A percentile compares a stretch with the other conserved stretches of the same genome.
Evolutionary conservation across 2,113 vertebrate species (phyloP).

Genomic region (Passer montanus): DNA sequence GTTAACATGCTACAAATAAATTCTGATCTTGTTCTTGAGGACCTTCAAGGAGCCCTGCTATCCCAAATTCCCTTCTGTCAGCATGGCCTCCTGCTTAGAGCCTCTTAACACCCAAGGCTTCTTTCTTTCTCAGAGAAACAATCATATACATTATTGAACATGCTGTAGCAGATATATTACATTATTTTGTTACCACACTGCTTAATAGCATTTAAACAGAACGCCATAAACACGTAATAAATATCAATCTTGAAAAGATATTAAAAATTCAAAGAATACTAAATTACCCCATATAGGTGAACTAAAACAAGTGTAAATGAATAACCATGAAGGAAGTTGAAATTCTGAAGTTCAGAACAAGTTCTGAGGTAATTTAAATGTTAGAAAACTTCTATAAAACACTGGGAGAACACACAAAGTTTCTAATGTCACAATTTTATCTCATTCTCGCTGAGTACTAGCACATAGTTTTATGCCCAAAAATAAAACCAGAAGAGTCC

Average conservation of each 20-base stretch:
- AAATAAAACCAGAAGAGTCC: neutral
- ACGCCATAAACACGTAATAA: neutral
- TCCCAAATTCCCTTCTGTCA: neutral
- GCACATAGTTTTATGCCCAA: neutral
- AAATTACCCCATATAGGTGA: neutral
- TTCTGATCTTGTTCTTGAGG: neutral
- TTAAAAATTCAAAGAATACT: conserved; percentile 17
- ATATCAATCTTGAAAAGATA: conserved; percentile 23
- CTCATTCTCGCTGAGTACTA: neutral
- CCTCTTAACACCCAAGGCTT: neutral
- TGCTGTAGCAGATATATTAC: neutral
- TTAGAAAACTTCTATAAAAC: neutral
- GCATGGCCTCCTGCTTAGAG: neutral
- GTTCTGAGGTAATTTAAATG: neutral
- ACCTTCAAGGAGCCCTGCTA: neutral
- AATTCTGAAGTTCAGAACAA: neutral
- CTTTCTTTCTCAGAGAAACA: conserved; percentile 17
- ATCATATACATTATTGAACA: conserved; percentile 2
- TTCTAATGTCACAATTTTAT: neutral
- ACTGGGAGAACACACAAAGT: neutral
- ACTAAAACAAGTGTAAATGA: neutral
- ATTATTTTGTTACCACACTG: conserved; percentile 24
- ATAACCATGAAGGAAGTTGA: neutral
- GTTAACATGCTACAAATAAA: neutral
- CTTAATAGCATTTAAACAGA: conserved; percentile 38